These are phyloP conservation scores for Python bivittatus DNA, from an alignment of 2,113 vertebrate genomes.

Conservation along the genomic window DNA sequence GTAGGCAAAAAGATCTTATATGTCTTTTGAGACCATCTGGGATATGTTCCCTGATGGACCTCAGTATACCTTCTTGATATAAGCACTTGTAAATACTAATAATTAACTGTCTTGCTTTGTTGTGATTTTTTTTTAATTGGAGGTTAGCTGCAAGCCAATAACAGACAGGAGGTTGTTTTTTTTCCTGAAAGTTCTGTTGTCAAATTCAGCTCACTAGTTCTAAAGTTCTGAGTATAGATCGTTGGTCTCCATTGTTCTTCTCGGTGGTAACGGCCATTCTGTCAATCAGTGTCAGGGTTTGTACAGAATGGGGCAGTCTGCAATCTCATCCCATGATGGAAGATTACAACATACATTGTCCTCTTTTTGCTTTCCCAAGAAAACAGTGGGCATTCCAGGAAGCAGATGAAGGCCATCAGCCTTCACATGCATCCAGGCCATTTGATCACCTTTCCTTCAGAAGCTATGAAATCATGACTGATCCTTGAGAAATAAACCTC, in stretches of 20 bases:
- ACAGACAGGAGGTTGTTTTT: background rate
- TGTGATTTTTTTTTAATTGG: background rate
- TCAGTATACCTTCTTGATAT: too few species aligned
- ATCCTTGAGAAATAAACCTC: background rate
- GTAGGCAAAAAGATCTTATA: background rate
- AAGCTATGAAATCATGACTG: background rate
- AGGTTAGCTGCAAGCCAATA: background rate
- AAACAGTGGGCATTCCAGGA: background rate
- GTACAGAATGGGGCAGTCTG: background rate
- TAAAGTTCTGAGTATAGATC: background rate
- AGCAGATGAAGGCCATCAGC: background rate
- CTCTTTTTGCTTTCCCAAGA: background rate
- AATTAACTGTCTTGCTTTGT: background rate
- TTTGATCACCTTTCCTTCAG: too few species aligned
- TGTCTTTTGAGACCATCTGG: background rate
- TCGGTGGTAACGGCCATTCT: background rate
- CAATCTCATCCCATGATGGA: background rate
- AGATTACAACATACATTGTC: background rate
- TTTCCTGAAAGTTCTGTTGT: background rate
- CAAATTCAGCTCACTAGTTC: background rate
- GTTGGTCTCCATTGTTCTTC: background rate
- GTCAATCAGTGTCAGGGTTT: background rate
- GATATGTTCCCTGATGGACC: background rate
- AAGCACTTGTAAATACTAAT: background rate
- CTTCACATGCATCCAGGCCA: background rate